These are phyloP conservation scores for Rhagonycha lutea DNA, from an alignment of 2,888 invertebrate genomes.

Conservation along the genomic window DNA sequence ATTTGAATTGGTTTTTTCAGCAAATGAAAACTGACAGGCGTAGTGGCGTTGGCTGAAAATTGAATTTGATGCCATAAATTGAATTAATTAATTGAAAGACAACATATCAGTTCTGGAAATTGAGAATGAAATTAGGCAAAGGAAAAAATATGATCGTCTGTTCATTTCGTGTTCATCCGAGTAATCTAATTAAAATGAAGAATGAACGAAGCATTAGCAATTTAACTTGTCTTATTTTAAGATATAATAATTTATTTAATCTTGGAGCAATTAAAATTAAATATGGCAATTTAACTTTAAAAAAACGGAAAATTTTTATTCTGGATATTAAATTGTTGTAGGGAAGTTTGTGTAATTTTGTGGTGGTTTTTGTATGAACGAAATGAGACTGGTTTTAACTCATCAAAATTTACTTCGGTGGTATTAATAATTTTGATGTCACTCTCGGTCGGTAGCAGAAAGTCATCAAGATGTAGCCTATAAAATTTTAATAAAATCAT, in stretches of 20 bases:
- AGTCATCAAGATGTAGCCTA: not conserved
- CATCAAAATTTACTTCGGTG: not conserved
- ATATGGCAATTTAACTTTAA: not conserved
- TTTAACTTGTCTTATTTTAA: not conserved
- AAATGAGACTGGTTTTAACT: not conserved
- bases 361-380: not conserved
- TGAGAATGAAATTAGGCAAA: constrained; percentile 6
- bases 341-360: not conserved
- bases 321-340: not conserved
- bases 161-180: constrained; percentile 7
- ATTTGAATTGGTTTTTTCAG: not conserved
- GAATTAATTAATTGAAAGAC: constrained; percentile 16
- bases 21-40: constrained; percentile 10
- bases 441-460: not conserved
- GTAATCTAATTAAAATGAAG: constrained; percentile 12
- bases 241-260: not conserved
- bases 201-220: not conserved
- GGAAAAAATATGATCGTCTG: constrained; percentile 4
- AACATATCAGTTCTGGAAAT: constrained; percentile 17
- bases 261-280: not conserved
- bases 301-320: not conserved
- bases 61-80: constrained; percentile 12
- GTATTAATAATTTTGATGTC: not conserved
- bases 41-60: constrained; percentile 8
- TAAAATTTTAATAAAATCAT: not conserved